phyloP scores from a whole-genome alignment of 2,113 vertebrate species.

The Amphiprion percula region DNA sequence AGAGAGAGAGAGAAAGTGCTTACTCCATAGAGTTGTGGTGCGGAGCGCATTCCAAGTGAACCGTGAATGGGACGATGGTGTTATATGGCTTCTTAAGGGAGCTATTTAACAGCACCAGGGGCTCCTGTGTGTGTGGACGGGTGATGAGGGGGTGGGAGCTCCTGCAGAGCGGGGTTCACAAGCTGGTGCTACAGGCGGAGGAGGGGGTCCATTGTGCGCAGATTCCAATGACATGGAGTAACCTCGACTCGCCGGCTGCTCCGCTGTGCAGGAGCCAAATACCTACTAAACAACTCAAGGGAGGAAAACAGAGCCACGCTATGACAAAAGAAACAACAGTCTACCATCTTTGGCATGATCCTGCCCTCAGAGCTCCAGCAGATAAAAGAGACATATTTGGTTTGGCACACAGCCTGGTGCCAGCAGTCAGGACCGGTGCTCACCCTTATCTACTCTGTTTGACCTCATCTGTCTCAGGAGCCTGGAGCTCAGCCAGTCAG shows the following conservation, averaged over 20 bases:
- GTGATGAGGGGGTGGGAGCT: conserved; percentile 38
- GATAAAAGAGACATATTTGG: conserved; percentile 50
- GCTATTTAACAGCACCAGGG: conserved; percentile 38
- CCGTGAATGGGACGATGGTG: conserved; percentile 59
- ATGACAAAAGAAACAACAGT: conserved; percentile 51
- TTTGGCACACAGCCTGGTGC: conserved; percentile 53
- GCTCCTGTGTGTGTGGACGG: conserved; percentile 44
- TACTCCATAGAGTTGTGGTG: conserved; percentile 36
- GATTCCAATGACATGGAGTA: conserved; percentile 80
- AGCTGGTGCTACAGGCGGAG: conserved; percentile 48
- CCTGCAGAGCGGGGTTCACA: conserved; percentile 52
- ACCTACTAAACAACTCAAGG: conserved; percentile 57
- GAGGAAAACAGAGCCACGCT: conserved; percentile 41
- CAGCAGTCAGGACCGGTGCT: conserved; percentile 34
- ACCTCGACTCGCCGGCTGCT: conserved; percentile 68
- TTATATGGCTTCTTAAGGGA: conserved; percentile 66
- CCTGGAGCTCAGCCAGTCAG: conserved; percentile 43
- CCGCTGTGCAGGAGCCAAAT: conserved; percentile 58
- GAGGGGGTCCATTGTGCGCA: conserved; percentile 65
- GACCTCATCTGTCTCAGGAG: conserved; percentile 49
- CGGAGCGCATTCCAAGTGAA: conserved; percentile 60
- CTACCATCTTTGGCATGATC: conserved; percentile 51
- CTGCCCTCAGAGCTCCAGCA: not conserved
- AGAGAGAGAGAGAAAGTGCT: conserved; percentile 17
- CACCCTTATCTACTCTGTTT: conserved; percentile 60